Percentiles rank a stretch among this genome's conserved stretches.
These are phyloP conservation scores for Papilio protenor DNA, from an alignment of 2,888 invertebrate genomes.

Conservation along the genomic window DNA sequence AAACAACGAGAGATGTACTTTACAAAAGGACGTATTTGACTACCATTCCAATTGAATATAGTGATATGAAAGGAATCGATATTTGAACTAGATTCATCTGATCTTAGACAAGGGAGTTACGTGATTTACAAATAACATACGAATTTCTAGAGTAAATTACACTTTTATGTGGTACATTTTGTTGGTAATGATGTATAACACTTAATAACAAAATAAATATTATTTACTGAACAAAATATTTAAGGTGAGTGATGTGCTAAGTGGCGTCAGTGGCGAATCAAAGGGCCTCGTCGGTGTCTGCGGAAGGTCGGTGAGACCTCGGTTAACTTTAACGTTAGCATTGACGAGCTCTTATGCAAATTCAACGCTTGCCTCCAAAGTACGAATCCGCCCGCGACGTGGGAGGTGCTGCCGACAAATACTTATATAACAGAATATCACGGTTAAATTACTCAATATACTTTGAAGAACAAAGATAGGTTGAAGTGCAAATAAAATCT, in stretches of 20 bases:
- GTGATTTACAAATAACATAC: neutral
- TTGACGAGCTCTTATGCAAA: slow-evolving; percentile 80
- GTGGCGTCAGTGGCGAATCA: slow-evolving; percentile 72
- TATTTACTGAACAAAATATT: slow-evolving; percentile 34
- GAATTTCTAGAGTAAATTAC: neutral
- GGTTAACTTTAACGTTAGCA: slow-evolving; percentile 69
- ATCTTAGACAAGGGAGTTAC: neutral
- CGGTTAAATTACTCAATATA: neutral
- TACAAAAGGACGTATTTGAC: neutral
- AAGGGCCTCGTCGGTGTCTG: slow-evolving; percentile 71
- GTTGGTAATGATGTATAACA: neutral
- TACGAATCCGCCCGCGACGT: slow-evolving; percentile 52
- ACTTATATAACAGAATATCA: slow-evolving; percentile 13
- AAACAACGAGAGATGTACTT: no score
- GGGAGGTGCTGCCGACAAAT: slow-evolving; percentile 16
- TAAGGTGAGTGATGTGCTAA: slow-evolving; percentile 46
- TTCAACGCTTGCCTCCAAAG: slow-evolving; percentile 61
- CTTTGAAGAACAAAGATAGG: neutral
- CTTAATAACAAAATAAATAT: neutral
- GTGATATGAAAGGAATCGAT: no score
- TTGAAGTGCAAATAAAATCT: neutral
- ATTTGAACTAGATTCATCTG: neutral
- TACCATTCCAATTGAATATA: no score
- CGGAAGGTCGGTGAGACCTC: slow-evolving; percentile 73
- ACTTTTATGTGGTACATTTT: neutral